A percentile compares a stretch with the other conserved stretches of the same genome.
Evolutionary conservation across 2,888 invertebrate genomes (phyloP).

Genomic region (Epirrhoe alternata): DNA sequence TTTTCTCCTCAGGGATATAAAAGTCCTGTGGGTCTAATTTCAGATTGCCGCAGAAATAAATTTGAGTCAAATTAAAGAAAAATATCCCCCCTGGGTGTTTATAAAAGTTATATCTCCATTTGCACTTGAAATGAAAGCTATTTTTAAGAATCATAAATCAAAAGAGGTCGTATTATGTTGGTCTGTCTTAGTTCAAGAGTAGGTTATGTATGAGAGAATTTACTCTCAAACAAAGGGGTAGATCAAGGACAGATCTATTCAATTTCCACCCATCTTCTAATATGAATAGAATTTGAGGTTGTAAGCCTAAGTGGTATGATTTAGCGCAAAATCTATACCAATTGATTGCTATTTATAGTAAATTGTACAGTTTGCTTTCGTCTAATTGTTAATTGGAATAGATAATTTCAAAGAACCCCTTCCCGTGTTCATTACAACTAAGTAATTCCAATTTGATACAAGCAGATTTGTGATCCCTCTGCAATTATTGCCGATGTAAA

Average conservation of each 20-base stretch:
- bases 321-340: slow-evolving; percentile 4
- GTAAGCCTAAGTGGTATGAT: not conserved
- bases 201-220: too few species aligned
- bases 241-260: too few species aligned
- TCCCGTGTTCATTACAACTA: slow-evolving; percentile 47
- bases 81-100: not conserved
- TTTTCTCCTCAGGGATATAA: slow-evolving; percentile 19
- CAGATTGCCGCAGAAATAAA: slow-evolving; percentile 10
- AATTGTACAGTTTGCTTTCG: slow-evolving; percentile 8
- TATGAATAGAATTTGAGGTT: not conserved
- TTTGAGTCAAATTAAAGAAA: slow-evolving; percentile 8
- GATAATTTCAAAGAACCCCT: slow-evolving; percentile 40
- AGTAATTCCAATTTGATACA: slow-evolving; percentile 61
- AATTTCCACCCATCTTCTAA: not conserved
- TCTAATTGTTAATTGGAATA: slow-evolving; percentile 40
- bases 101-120: not conserved
- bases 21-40: slow-evolving; percentile 11
- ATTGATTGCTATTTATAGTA: slow-evolving; percentile 22
- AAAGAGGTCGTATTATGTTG: not conserved
- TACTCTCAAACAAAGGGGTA: too few species aligned
- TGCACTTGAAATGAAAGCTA: not conserved
- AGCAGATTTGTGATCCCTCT: slow-evolving; percentile 62
- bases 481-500: slow-evolving; percentile 75
- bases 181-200: not conserved
- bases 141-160: not conserved